Base-by-base conservation (phyloP, 2,888 invertebrate species). In the Erebia aethiops region DNA sequence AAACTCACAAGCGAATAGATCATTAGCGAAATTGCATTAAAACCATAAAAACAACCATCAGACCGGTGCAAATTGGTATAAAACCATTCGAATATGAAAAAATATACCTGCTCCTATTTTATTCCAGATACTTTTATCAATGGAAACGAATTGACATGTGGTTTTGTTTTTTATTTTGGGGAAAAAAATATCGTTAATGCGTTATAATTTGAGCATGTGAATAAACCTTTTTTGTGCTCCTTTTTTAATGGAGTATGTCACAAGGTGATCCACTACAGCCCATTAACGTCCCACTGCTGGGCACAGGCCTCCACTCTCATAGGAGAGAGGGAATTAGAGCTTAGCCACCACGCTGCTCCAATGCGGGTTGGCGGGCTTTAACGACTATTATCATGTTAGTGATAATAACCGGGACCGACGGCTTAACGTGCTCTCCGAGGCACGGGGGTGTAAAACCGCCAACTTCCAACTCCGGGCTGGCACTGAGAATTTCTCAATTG, bases 31-130 rank as follows among this genome's bases (percentile, higher is more conserved):
- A 89, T 89, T 85, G 83, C 81, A 79, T 83, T 83, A 88, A 84
- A 83, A 77, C 81, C 82, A 84, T 85, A 87, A 89, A 90, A 89
- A 88, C 82, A 75, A 74, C 78, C 82, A 84, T 88, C 83, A 83
- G 82, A 80, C 78, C 83, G 88, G 89, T 88, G 89, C 86, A 86
- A 91, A 90, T 88, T 87, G 77, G 83, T 84, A 87, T 84, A 85
- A 84, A 76, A 74, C 71, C 73, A 70, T 41, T 74, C 75, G 56
- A 26, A 4, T 26, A 57, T 13, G 78, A 79, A 79, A 75, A 77
- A 70, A 65, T 69, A 60, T 77, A 75, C 77, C 75, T 76, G 75
- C 54, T 67, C 13, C 41, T 11, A 41, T 54, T 35, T 21, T 16
- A 51, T 35, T 54, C 18, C 41, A 41, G 26, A 72, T 77, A 85